A percentile compares a stretch with the other conserved stretches of the same genome.
These are phyloP conservation scores for Pterostichus niger DNA, from an alignment of 2,888 invertebrate species.

Conservation along the genomic window DNA sequence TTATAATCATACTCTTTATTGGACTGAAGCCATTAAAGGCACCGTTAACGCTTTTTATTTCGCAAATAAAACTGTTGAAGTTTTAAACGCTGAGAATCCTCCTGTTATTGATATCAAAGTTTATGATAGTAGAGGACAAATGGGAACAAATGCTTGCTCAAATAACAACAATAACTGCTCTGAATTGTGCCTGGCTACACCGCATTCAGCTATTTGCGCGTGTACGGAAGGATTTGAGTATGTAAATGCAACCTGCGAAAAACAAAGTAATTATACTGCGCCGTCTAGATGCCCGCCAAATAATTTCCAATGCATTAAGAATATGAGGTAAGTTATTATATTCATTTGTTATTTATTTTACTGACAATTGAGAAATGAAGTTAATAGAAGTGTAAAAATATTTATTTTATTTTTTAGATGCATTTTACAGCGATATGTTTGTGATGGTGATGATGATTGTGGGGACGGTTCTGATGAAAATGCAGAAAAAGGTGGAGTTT, in stretches of 20 bases:
- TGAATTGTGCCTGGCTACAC: constrained; percentile 85
- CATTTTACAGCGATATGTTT: constrained; percentile 84
- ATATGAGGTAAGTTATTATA: constrained; percentile 58
- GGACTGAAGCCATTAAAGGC: constrained; percentile 86
- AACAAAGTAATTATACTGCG: constrained; percentile 74
- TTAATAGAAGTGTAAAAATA: background rate
- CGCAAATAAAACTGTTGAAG: constrained; percentile 75
- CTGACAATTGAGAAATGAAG: background rate
- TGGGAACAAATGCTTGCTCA: constrained; percentile 76
- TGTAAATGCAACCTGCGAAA: constrained; percentile 72
- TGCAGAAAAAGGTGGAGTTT: constrained; percentile 80
- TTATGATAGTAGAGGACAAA: constrained; percentile 78
- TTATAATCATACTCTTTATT: constrained; percentile 82
- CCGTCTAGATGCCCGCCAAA: constrained; percentile 73
- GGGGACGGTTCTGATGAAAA: constrained; percentile 88
- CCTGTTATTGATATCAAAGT: constrained; percentile 85
- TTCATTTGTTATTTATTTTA: too few species aligned
- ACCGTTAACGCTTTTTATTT: constrained; percentile 79
- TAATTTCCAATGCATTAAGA: constrained; percentile 69
- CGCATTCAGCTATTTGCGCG: constrained; percentile 79
- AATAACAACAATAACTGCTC: constrained; percentile 79
- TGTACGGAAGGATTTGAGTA: constrained; percentile 82
- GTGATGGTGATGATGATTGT: constrained; percentile 89
- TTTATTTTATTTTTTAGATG: constrained; percentile 78
- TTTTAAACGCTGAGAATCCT: constrained; percentile 81